Evolutionary conservation across 2,113 vertebrate genomes (phyloP), one percentile per base, ranked within the genome.

Genomic region (Pantherophis guttatus): DNA sequence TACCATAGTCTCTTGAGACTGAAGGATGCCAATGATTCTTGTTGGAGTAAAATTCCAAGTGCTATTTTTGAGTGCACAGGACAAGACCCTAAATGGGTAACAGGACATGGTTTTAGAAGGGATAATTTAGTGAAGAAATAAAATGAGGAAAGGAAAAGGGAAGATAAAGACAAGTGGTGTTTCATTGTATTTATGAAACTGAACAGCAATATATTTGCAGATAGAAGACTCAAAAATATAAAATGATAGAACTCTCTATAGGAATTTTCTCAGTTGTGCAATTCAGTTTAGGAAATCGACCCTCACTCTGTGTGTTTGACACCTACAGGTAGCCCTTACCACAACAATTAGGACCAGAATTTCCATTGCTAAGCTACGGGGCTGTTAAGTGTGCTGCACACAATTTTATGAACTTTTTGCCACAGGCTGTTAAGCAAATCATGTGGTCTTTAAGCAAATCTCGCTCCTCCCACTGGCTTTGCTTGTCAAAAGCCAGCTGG

Each of bases 271-370:
- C 44, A 24, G 90, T 93, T 29, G 13, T 75, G 13, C 29, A 86
- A 57, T 24, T 94, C 90, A 91, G 88, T 86, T 93, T 44, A 88
- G 88, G 93, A 91, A 39, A 33, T 93, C 55, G 94, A 95, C 44
- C 75, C 65, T 44, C 44, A 92, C n/a, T 19, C 13, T 8, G 65
- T 6, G 6, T 39, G 7, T 81, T 81, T 39, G 70, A 39, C 70
- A 81, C 2, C n/a, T 75, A 33, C 29, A n/a, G 26, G 11, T n/a
- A 70, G 29, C 29, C 11, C 62, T 70, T 70, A 70, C 62, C 13
- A 70, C 26, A 65, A 65, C 4, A n/a, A n/a, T 13, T 70, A n/a
- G 29, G 26, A 70, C 62, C 29, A 70, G 29, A 70, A 70, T 70
- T 70, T 15, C 29, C 62, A 70, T n/a, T 70, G 29, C 29, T 70